These are phyloP conservation scores for Hypomesus transpacificus DNA, from an alignment of 2,113 vertebrate species.

Conservation along the genomic window DNA sequence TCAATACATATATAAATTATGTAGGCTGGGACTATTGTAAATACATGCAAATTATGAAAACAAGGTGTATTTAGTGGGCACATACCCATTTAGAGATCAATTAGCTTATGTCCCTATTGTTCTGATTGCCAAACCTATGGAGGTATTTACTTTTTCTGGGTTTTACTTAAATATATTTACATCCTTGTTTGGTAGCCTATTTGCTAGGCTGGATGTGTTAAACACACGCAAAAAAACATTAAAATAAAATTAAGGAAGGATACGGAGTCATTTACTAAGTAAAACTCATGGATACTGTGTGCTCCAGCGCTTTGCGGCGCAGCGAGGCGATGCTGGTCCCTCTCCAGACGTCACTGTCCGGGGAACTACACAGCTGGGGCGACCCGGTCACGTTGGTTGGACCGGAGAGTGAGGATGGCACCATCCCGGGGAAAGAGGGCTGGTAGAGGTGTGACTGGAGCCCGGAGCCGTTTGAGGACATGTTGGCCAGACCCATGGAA, in stretches of 20 bases:
- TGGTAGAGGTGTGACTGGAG: constrained; percentile 97
- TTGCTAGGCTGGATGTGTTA: constrained; percentile 31
- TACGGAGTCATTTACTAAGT: constrained; percentile 73
- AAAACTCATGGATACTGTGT: constrained; percentile 99
- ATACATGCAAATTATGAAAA: constrained; percentile 6
- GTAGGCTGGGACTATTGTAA: not conserved
- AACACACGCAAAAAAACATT: not conserved
- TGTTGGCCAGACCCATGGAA: constrained; percentile 92
- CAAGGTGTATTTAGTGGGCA: not conserved
- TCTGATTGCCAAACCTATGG: constrained; percentile 15
- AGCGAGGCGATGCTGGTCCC: constrained; percentile 97
- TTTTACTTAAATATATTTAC: constrained; percentile 57
- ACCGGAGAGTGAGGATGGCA: constrained; percentile 84
- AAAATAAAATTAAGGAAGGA: constrained; percentile 6
- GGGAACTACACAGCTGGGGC: constrained; percentile 92
- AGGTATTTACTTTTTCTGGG: constrained; percentile 16
- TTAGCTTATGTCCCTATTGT: constrained; percentile 5
- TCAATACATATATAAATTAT: constrained; percentile 47
- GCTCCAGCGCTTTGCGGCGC: constrained; percentile 97
- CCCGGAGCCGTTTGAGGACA: constrained; percentile 88
- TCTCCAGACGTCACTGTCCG: constrained; percentile 97
- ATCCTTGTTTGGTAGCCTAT: constrained; percentile 73
- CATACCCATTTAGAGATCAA: constrained; percentile 2
- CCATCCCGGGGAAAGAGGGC: constrained; percentile 92
- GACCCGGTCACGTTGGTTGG: constrained; percentile 89